Percentiles rank a stretch among this genome's conserved stretches.
Evolutionary conservation across 2,797 vertebrate species (phyloP).

Genomic region (Selene dorsalis): DNA sequence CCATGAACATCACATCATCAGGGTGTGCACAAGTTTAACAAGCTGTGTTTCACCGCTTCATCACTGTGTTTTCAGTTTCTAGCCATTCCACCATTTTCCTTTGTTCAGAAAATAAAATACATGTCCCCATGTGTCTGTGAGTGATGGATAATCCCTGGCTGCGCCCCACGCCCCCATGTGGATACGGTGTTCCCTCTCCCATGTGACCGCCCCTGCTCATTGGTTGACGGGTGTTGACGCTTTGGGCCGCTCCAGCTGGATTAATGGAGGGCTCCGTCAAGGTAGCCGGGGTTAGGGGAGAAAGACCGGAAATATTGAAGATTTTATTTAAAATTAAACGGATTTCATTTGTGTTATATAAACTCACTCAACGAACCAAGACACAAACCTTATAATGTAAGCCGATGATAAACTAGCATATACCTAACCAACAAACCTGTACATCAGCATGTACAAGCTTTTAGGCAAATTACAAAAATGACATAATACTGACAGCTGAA

Average conservation of each 20-base stretch:
- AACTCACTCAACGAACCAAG: no score
- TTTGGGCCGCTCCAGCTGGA: slow-evolving; percentile 65
- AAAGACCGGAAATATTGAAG: slow-evolving; percentile 41
- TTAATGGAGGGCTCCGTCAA: slow-evolving; percentile 47
- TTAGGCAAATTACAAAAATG: not conserved
- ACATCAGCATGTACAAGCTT: no score
- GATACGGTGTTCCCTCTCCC: slow-evolving; percentile 49
- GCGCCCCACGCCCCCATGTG: not conserved
- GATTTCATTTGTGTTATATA: accelerated
- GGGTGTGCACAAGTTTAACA: no score
- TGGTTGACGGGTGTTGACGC: slow-evolving; percentile 55
- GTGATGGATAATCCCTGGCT: slow-evolving; percentile 54
- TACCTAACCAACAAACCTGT: not conserved
- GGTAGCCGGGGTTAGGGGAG: slow-evolving; percentile 1
- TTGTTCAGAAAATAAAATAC: slow-evolving; percentile 8
- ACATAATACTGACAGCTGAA: not conserved
- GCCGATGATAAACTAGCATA: not conserved
- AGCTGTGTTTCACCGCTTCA: not conserved
- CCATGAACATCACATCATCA: not conserved
- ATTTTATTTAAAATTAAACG: slow-evolving; percentile 14
- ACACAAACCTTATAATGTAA: not conserved
- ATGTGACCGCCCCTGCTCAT: slow-evolving; percentile 60
- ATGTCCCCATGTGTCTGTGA: not conserved
- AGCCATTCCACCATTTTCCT: slow-evolving; percentile 34
- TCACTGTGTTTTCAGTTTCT: not conserved